Evolutionary conservation across 1,140 invertebrate genomes (phyloP).

Genomic region (Lasioglossum albipes): DNA sequence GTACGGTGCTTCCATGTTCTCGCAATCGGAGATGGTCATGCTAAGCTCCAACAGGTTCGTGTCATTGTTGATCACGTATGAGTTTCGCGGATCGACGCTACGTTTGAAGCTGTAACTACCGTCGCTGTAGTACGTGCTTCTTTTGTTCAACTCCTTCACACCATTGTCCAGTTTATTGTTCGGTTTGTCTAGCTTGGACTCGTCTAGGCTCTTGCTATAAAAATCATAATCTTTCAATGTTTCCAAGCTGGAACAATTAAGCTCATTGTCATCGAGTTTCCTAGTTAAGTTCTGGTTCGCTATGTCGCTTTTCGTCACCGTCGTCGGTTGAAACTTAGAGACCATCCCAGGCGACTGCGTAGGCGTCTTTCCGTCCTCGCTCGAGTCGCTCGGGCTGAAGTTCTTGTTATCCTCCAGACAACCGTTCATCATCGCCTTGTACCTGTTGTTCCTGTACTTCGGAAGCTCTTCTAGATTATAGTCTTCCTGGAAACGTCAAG

Average conservation of each 20-base stretch:
- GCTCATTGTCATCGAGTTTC: constrained; percentile 74
- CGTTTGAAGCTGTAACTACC: constrained; percentile 76
- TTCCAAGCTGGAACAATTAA: constrained; percentile 74
- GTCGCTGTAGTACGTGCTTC: constrained; percentile 70
- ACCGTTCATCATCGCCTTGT: constrained; percentile 68
- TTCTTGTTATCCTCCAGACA: constrained; percentile 72
- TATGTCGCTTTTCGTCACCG: constrained; percentile 80
- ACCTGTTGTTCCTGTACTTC: constrained; percentile 75
- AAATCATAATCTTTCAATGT: constrained; percentile 74
- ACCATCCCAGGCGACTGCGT: constrained; percentile 68
- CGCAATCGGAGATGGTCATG: constrained; percentile 79
- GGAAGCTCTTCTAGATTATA: constrained; percentile 74
- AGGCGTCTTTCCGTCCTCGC: constrained; percentile 75
- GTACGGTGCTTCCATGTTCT: constrained; percentile 75
- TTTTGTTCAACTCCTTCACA: constrained; percentile 66
- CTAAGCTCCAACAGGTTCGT: constrained; percentile 78
- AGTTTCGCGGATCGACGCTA: constrained; percentile 74
- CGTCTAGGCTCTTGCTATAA: constrained; percentile 74
- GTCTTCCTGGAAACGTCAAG: constrained; percentile 71
- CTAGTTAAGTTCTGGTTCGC: constrained; percentile 82
- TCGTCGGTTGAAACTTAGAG: constrained; percentile 68
- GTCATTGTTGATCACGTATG: constrained; percentile 79
- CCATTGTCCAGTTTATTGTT: constrained; percentile 69
- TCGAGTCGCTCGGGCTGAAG: constrained; percentile 75
- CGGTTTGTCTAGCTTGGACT: constrained; percentile 66